Evolutionary conservation across 2,888 invertebrate species (phyloP).

Genomic region (Melinaea marsaeus): DNA sequence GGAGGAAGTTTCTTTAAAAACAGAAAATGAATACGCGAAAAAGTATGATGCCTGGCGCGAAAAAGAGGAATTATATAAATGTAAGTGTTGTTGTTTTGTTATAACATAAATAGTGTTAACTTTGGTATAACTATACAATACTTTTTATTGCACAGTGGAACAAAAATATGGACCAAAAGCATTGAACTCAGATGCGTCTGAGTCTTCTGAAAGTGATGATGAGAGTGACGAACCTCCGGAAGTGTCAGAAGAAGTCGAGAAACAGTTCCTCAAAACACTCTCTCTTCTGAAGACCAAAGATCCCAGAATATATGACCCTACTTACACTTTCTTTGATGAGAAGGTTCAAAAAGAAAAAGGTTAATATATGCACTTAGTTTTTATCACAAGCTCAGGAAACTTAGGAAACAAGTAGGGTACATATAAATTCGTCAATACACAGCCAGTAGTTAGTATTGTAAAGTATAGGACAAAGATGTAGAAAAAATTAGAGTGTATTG

Average conservation of each 20-base stretch:
- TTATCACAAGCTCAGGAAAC: too few relatives aligned
- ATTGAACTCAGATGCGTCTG: constrained; percentile 61
- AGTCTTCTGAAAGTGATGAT: constrained; percentile 79
- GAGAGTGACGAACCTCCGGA: constrained; percentile 80
- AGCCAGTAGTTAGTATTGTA: too few relatives aligned
- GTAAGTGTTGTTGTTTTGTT: constrained; percentile 64
- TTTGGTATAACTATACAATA: too few relatives aligned
- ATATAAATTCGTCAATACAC: too few relatives aligned
- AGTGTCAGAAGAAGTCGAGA: constrained; percentile 82
- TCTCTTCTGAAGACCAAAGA: constrained; percentile 92
- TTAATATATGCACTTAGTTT: constrained; percentile 20
- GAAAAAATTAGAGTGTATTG: too few relatives aligned
- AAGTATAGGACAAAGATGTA: too few relatives aligned
- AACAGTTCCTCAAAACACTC: constrained; percentile 91
- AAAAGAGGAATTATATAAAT: constrained; percentile 90
- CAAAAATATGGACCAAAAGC: constrained; percentile 83
- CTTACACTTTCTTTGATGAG: constrained; percentile 82
- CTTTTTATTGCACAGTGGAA: constrained; percentile 76
- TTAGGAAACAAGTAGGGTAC: too few relatives aligned
- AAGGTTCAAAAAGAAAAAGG: constrained; percentile 69
- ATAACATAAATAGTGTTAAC: neutral
- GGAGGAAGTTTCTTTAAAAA: constrained; percentile 78
- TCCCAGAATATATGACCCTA: constrained; percentile 91
- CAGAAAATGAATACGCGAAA: constrained; percentile 89
- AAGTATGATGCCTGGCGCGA: constrained; percentile 90